phyloP scores from a whole-genome alignment of 1,140 invertebrate species.

The Drosophila ananassae region DNA sequence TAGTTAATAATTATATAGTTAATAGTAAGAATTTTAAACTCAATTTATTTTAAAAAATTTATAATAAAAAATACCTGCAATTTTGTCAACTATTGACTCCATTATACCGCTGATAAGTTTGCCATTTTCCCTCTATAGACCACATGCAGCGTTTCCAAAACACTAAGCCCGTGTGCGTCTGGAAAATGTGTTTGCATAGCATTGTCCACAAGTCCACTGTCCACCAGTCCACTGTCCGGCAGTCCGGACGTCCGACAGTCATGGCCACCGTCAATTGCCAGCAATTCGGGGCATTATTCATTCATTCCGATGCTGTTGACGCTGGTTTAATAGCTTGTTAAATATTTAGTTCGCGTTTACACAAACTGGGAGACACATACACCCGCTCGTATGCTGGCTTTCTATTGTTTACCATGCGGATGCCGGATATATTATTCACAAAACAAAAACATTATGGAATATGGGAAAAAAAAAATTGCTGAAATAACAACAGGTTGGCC shows the following conservation, averaged over 20 bases:
- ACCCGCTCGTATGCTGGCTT: background rate
- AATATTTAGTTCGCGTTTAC: constrained; percentile 55
- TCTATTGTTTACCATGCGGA: constrained; percentile 34
- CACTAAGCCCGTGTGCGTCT: constrained; percentile 56
- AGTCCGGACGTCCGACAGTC: constrained; percentile 16
- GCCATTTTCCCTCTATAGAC: constrained; percentile 42
- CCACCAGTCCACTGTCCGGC: constrained; percentile 29
- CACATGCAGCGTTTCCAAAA: constrained; percentile 62
- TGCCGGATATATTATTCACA: constrained; percentile 26
- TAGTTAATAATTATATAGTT: too few species aligned
- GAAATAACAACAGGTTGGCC: constrained; percentile 8
- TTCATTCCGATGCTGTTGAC: constrained; percentile 68
- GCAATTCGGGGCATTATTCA: constrained; percentile 71
- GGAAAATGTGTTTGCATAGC: constrained; percentile 60
- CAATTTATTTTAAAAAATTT: background rate
- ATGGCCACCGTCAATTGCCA: constrained; percentile 44
- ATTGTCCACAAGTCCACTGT: constrained; percentile 26
- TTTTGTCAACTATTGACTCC: background rate
- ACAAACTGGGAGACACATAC: constrained; percentile 17
- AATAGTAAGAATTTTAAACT: too few species aligned
- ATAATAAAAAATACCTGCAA: background rate
- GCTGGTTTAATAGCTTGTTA: constrained; percentile 51
- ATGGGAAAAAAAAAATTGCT: background rate
- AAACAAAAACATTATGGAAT: background rate
- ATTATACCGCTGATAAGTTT: background rate